Evolutionary conservation across 1,140 invertebrate genomes (phyloP), one percentile per base, ranked within the genome.

Genomic region (Ceratosolen fusciceps): DNA sequence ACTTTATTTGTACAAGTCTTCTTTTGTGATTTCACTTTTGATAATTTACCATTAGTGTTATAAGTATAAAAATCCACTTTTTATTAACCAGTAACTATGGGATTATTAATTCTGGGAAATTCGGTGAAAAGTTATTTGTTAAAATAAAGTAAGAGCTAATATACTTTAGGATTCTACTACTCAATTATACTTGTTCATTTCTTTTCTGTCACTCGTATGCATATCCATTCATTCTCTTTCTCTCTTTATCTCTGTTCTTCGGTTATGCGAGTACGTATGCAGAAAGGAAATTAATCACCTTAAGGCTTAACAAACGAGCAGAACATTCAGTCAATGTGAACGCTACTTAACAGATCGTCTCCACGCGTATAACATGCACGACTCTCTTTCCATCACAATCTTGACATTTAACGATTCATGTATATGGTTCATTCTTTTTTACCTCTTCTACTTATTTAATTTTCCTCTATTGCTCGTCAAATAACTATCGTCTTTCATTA

Each of bases 71-170:
- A 58, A 71, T 78, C 29, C 67, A 67, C 74, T 74, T 79, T 79
- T 79, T 68, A 79, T 65, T 7, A 19, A 3, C 12, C 16, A 21
- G 10, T 12, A 12, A 21, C 21, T 24, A 43, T n/a, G 14, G 24
- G 1, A 34, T 52, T n/a, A 56, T 26, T 37, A 47, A 72, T 74
- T 68, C 60, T 1, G 29, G 39, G 65, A 80, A 80, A 58, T 26
- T 19, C 16, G 72, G 49, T 58, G 43, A 74, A 79, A 74, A 54
- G 71, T 71, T 65, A 74, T 79, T 79, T 68, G 71, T 74, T 79
- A 67, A 79, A 70, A 74, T 80, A 80, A 80, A 80, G 74, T 70
- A 70, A 70, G 52, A 58, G 70, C 65, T 80, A 74, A 80, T 80
- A 67, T 21, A 14, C 16, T 2, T 31, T 34, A n/a, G 29, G n/a